These are phyloP conservation scores for Notothenia rossii DNA, from an alignment of 2,113 vertebrate genomes.

Conservation along the genomic window DNA sequence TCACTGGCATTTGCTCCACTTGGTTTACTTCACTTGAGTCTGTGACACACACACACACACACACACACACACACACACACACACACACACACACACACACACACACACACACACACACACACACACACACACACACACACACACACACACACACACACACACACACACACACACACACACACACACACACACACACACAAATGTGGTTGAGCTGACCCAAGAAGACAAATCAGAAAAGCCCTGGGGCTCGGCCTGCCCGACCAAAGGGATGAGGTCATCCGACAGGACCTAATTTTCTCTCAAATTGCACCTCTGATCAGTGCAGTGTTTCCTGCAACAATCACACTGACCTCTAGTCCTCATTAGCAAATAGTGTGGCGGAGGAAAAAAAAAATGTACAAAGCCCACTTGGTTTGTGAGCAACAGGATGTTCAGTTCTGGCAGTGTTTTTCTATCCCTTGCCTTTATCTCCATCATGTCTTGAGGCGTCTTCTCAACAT, in stretches of 20 bases:
- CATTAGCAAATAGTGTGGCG: conserved; percentile 80
- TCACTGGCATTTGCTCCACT: conserved; percentile 41
- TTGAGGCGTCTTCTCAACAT: conserved; percentile 69
- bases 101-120: conserved; percentile 31
- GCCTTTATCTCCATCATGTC: conserved; percentile 64
- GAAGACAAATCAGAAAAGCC: conserved; percentile 81
- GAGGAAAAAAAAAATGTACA: conserved; percentile 53
- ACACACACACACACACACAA: conserved; percentile 54
- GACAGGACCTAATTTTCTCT: conserved; percentile 82
- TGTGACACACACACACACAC: conserved; percentile 23
- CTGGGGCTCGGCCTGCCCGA: conserved; percentile 70
- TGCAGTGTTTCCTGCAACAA: conserved; percentile 84
- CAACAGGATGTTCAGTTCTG: conserved; percentile 64
- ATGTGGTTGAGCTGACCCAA: conserved; percentile 77
- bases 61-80: conserved; percentile 34
- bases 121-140: conserved; percentile 35
- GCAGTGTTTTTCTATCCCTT: conserved; percentile 39
- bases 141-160: conserved; percentile 23
- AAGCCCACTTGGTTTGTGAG: conserved; percentile 70
- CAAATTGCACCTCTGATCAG: conserved; percentile 86
- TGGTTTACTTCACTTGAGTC: conserved; percentile 61
- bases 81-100: background rate
- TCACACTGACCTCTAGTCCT: conserved; percentile 82
- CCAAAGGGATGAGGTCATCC: conserved; percentile 81
- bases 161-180: conserved; percentile 27